Evolutionary conservation across 2,113 vertebrate species (phyloP), one percentile per base, ranked within the genome.

Genomic region (Osmerus eperlanus): DNA sequence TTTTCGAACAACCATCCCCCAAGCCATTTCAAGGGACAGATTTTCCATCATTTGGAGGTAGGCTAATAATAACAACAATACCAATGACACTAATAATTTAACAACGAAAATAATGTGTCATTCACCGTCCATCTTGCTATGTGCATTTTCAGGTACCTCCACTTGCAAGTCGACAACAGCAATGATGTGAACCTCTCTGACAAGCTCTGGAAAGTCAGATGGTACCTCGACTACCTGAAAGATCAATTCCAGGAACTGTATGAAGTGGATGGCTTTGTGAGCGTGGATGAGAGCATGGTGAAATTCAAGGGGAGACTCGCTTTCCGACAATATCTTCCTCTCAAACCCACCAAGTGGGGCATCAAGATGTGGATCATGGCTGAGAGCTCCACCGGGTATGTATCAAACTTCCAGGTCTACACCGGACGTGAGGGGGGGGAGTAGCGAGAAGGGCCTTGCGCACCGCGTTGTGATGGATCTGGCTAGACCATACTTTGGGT

Each of bases 11-110:
- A 36, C n/a, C 15, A 12, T 72, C 13, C 51, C 71, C 53, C 14
- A 72, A 72, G 71, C 63, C 18, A 72, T 72, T 15, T 72, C 71
- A 72, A 36, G 71, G 23, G 62, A 72, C 71, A 72, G 62, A 23
- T 72, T 72, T 41, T 3, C 52, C 21, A 65, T 72, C 16, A 72
- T 72, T 13, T 72, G 62, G 61, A 66, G 62, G 61, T 72, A 54
- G 25, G 25, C 25, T 28, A 28, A 58, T 72, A 21, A 65, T 56
- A 32, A 71, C 15, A 52, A 63, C 29, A 58, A 56, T 58, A 25
- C 9, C 18, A n/a, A 68, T 55, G 5, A 47, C 56, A 51, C 8
- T 21, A 52, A 52, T 28, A 14, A 63, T 16, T 18, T 25, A 63
- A 63, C 14, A 63, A 63, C 28, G 13, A 2, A 2, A 15, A 63